Percentiles rank a stretch among this genome's conserved stretches.
These are phyloP conservation scores for Brachionus rubens DNA, from an alignment of 1,140 invertebrate species.

Conservation along the genomic window DNA sequence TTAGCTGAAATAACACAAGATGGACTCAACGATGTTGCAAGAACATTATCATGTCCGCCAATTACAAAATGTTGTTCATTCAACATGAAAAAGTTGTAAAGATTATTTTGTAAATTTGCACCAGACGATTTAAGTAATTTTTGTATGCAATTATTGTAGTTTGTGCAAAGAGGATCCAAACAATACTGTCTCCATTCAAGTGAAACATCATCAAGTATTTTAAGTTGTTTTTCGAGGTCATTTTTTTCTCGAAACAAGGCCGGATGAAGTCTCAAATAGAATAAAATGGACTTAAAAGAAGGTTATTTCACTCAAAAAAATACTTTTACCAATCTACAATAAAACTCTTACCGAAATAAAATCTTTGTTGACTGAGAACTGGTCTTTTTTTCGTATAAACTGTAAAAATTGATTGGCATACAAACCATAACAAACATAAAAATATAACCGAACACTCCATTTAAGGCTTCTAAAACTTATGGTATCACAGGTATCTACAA, in stretches of 20 bases:
- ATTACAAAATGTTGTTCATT: neutral
- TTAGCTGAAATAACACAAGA: conserved; percentile 3
- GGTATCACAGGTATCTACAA: neutral
- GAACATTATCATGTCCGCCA: neutral
- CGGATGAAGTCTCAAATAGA: conserved; percentile 46
- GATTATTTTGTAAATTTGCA: neutral
- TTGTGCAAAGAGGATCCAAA: conserved; percentile 31
- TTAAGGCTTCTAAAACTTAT: conserved; percentile 6
- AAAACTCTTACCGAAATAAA: conserved; percentile 5
- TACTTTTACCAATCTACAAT: too few relatives aligned
- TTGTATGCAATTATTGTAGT: conserved; percentile 27
- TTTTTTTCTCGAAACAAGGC: conserved; percentile 9
- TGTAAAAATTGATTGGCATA: conserved; percentile 6
- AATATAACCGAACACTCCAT: conserved; percentile 24
- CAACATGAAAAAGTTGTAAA: neutral
- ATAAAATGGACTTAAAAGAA: conserved; percentile 38
- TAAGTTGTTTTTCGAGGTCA: conserved; percentile 18
- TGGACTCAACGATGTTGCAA: neutral
- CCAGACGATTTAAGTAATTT: neutral
- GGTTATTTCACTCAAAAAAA: too few relatives aligned
- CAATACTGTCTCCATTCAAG: conserved; percentile 37
- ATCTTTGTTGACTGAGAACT: neutral
- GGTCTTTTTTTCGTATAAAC: conserved; percentile 34
- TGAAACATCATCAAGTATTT: neutral
- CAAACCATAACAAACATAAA: conserved; percentile 29